phyloP scores from a whole-genome alignment of 2,113 vertebrate species.

The Tympanuchus pallidicinctus region DNA sequence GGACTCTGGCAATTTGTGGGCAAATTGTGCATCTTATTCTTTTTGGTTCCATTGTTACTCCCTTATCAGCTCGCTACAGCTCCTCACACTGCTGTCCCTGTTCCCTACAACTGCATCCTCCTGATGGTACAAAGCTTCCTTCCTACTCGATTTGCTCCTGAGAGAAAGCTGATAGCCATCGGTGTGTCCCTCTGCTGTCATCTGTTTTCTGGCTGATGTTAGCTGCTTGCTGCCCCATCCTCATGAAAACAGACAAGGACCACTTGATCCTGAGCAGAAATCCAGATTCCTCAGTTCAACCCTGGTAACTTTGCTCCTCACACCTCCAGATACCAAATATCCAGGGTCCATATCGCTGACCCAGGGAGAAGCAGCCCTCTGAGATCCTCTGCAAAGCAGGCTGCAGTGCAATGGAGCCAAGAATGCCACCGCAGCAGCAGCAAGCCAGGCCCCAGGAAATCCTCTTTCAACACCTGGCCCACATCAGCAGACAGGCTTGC shows the following conservation, averaged over 20 bases:
- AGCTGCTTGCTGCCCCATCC: not conserved
- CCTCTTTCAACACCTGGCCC: not conserved
- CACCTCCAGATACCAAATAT: not conserved
- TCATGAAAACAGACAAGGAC: not conserved
- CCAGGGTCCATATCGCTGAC: not conserved
- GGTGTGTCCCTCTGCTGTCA: not conserved
- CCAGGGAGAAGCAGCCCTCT: rapidly evolving
- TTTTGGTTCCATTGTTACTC: not conserved
- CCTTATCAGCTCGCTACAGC: not conserved
- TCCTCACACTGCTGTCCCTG: not conserved
- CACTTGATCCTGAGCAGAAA: not conserved
- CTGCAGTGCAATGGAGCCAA: not conserved
- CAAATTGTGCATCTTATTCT: not conserved
- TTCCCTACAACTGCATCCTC: not conserved
- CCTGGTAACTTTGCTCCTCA: not conserved
- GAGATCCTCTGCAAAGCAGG: not conserved
- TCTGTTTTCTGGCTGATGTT: not conserved
- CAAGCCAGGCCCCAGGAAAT: not conserved
- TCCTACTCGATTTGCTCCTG: not conserved
- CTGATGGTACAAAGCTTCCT: not conserved
- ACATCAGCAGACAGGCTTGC: not conserved
- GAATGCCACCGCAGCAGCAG: not conserved
- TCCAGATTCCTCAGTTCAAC: not conserved
- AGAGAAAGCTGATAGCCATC: not conserved
- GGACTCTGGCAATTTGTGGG: not conserved